These are phyloP conservation scores for Cheiracanthium punctorium DNA, from an alignment of 2,888 invertebrate species.

Conservation along the genomic window DNA sequence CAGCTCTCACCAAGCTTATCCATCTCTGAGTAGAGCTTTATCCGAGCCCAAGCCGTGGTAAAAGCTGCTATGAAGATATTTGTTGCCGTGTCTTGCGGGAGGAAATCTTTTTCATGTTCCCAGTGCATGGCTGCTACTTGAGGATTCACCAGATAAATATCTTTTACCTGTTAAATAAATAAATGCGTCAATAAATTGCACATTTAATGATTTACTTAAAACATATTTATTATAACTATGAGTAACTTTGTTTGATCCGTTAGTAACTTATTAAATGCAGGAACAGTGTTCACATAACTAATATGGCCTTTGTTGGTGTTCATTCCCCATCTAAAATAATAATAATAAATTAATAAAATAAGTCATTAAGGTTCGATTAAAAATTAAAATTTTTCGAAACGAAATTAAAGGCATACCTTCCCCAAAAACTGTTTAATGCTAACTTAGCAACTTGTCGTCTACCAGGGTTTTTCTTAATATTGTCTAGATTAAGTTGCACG, in stretches of 20 bases:
- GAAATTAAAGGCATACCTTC: not conserved
- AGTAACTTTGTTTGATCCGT: too few relatives aligned
- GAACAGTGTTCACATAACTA: too few relatives aligned
- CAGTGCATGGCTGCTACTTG: not conserved
- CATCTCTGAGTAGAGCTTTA: constrained; percentile 9
- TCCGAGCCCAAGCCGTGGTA: not conserved
- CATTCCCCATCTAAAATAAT: not conserved
- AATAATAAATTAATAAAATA: not conserved
- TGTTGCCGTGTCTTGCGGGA: too few relatives aligned
- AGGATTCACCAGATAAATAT: too few relatives aligned
- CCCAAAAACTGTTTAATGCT: constrained; percentile 38
- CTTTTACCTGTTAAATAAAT: too few relatives aligned
- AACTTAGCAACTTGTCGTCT: not conserved
- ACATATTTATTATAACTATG: too few relatives aligned
- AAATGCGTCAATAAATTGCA: too few relatives aligned
- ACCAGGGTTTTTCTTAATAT: constrained; percentile 2
- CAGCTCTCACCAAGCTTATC: constrained; percentile 21
- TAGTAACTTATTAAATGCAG: too few relatives aligned
- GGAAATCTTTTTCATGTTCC: not conserved
- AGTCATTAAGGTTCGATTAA: too few relatives aligned
- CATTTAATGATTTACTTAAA: too few relatives aligned
- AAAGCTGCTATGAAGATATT: not conserved
- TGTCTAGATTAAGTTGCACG: not conserved
- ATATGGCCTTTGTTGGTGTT: not conserved
- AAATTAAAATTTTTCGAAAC: not conserved